Evolutionary conservation across 2,797 vertebrate species (phyloP).

Genomic region (Oreortyx pictus): DNA sequence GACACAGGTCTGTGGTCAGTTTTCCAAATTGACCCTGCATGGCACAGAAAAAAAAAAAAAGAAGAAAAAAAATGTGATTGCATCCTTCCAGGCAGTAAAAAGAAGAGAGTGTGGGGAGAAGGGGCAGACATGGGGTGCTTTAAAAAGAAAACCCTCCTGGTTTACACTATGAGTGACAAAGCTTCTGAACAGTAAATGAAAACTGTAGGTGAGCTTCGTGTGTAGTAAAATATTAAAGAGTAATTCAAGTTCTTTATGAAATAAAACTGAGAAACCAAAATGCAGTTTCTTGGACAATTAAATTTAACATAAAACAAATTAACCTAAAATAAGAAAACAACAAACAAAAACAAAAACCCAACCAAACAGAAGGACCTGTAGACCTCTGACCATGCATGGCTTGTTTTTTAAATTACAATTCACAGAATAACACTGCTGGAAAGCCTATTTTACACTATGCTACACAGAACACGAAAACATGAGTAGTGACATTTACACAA

Average conservation of each 20-base stretch:
- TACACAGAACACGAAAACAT: conserved; percentile 79
- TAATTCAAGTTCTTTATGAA: conserved; percentile 80
- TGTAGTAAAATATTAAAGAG: conserved; percentile 65
- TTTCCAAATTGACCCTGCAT: conserved; percentile 77
- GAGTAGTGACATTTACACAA: conserved; percentile 85
- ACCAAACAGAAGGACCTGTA: conserved; percentile 36
- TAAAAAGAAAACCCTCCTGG: conserved; percentile 46
- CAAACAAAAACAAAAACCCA: conserved; percentile 68
- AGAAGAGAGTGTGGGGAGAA: background rate
- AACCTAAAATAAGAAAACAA: conserved; percentile 76
- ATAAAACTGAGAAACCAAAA: conserved; percentile 61
- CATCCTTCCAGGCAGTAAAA: conserved; percentile 30
- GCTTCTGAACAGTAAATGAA: conserved; percentile 74
- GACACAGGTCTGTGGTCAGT: conserved; percentile 77
- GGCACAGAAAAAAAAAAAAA: conserved; percentile 70
- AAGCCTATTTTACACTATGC: conserved; percentile 90
- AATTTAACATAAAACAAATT: conserved; percentile 71
- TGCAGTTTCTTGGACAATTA: conserved; percentile 72
- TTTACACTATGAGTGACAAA: conserved; percentile 71
- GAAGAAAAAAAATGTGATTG: conserved; percentile 16
- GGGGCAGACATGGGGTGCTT: conserved; percentile 42
- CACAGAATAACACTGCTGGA: conserved; percentile 89
- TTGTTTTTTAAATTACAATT: conserved; percentile 89
- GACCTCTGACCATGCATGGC: conserved; percentile 81
- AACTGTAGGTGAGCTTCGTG: conserved; percentile 47